Evolutionary conservation across 2,797 vertebrate species (phyloP).

Genomic region (Dendrocincla tyrannina): DNA sequence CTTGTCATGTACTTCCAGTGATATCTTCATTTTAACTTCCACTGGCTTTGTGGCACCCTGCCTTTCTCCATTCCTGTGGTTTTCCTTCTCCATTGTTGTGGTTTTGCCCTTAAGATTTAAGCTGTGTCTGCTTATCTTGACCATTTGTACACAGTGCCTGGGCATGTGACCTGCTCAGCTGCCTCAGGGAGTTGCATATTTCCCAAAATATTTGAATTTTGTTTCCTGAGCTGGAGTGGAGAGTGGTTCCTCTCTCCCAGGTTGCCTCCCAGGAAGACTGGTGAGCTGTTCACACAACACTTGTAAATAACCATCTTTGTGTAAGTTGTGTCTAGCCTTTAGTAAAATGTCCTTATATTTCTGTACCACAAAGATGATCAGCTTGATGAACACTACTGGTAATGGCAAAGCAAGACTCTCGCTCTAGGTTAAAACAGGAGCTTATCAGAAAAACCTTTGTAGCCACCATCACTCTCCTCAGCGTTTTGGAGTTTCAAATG

Average conservation of each 20-base stretch:
- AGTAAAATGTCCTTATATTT: not conserved
- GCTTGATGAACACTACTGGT: not conserved
- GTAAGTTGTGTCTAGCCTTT: not conserved
- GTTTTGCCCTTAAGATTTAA: slow-evolving; percentile 45
- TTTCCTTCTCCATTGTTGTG: not conserved
- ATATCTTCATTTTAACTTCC: not conserved
- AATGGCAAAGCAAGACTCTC: not conserved
- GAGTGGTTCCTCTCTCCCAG: not conserved
- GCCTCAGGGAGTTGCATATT: not conserved
- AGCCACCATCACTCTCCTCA: not conserved
- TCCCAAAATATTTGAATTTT: slow-evolving; percentile 33
- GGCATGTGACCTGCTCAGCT: not conserved
- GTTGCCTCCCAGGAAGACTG: not conserved
- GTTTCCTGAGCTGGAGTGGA: not conserved
- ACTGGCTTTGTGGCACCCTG: not conserved
- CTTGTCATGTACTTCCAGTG: not conserved
- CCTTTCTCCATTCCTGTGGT: not conserved
- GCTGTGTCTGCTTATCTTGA: slow-evolving; percentile 36
- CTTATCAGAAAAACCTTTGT: not conserved
- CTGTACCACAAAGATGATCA: not conserved
- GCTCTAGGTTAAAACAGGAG: not conserved
- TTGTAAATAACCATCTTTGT: not conserved
- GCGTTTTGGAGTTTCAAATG: not conserved
- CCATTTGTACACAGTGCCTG: not conserved
- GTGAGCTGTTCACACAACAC: not conserved